phyloP scores from a whole-genome alignment of 2,113 vertebrate species.

The Gymnogyps californianus region DNA sequence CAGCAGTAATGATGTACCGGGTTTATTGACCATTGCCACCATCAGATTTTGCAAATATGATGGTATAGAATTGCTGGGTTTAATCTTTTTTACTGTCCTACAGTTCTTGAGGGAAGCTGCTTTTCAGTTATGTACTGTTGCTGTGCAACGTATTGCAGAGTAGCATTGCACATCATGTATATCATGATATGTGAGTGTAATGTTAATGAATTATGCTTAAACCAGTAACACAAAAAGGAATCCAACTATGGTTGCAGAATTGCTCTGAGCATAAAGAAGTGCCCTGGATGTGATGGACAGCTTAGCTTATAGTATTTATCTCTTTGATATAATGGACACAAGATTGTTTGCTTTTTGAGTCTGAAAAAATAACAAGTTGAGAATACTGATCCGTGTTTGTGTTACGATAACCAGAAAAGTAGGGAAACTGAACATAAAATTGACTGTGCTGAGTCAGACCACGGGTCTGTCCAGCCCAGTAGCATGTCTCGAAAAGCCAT shows the following conservation, averaged over 20 bases:
- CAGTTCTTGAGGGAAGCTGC: constrained; percentile 57
- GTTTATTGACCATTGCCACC: not conserved
- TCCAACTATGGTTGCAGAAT: not conserved
- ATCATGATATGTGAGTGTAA: constrained; percentile 42
- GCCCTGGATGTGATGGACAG: constrained; percentile 14
- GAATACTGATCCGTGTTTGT: not conserved
- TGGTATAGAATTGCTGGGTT: not conserved
- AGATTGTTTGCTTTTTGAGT: constrained; percentile 18
- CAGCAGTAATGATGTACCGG: not conserved
- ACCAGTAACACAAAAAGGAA: not conserved
- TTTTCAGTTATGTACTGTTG: constrained; percentile 60
- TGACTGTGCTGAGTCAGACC: not conserved
- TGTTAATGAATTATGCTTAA: constrained; percentile 17
- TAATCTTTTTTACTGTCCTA: constrained; percentile 41
- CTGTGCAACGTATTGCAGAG: constrained; percentile 66
- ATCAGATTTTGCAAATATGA: not conserved
- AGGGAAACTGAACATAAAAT: not conserved
- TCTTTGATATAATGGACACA: not conserved
- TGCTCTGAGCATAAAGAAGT: constrained; percentile 10
- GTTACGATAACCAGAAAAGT: not conserved
- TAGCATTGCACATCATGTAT: constrained; percentile 69
- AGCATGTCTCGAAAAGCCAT: not conserved
- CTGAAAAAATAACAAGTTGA: not conserved
- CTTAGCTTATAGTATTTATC: constrained; percentile 55
- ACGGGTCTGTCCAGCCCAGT: not conserved